Percentiles rank a stretch among this genome's conserved stretches.
Evolutionary conservation across 1,140 invertebrate species (phyloP).

Genomic region (Micrasema minimum): DNA sequence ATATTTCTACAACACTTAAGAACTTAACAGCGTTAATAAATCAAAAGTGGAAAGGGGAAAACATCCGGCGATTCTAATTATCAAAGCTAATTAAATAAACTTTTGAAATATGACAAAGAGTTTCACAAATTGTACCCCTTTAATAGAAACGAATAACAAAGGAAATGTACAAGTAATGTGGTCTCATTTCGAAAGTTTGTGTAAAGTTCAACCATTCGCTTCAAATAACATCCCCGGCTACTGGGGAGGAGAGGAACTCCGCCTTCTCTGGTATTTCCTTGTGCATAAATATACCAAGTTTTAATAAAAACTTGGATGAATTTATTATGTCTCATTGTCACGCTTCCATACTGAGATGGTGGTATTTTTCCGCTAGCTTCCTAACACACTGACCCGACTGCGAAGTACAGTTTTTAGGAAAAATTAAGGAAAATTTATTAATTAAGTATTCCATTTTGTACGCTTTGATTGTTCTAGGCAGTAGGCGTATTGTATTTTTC

Average conservation of each 20-base stretch:
- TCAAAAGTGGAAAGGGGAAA: background rate
- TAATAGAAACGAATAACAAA: slow-evolving; percentile 27
- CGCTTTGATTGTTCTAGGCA: too few relatives aligned
- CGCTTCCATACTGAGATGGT: slow-evolving; percentile 8
- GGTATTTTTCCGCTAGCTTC: too few relatives aligned
- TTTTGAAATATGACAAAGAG: slow-evolving; percentile 24
- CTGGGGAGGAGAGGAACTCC: slow-evolving; percentile 12
- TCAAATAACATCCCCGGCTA: slow-evolving; percentile 18
- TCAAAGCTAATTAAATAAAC: slow-evolving; percentile 24
- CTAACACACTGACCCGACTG: too few relatives aligned
- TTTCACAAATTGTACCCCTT: slow-evolving; percentile 16
- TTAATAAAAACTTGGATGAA: slow-evolving; percentile 39
- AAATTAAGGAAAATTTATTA: too few relatives aligned
- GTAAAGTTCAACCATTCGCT: slow-evolving; percentile 34
- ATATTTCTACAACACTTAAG: too few relatives aligned
- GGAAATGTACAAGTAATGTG: slow-evolving; percentile 37
- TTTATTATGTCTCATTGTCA: slow-evolving; percentile 37
- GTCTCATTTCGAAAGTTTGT: slow-evolving; percentile 31
- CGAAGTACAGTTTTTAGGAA: too few relatives aligned
- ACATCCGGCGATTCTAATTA: slow-evolving; percentile 3
- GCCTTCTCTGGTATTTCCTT: slow-evolving; percentile 22
- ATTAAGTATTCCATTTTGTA: too few relatives aligned
- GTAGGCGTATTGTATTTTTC: too few relatives aligned
- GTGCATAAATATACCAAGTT: slow-evolving; percentile 39
- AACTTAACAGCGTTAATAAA: too few relatives aligned